Evolutionary conservation across 2,113 vertebrate species (phyloP), one percentile per base, ranked within the genome.

Genomic region (Acanthochromis polyacanthus): DNA sequence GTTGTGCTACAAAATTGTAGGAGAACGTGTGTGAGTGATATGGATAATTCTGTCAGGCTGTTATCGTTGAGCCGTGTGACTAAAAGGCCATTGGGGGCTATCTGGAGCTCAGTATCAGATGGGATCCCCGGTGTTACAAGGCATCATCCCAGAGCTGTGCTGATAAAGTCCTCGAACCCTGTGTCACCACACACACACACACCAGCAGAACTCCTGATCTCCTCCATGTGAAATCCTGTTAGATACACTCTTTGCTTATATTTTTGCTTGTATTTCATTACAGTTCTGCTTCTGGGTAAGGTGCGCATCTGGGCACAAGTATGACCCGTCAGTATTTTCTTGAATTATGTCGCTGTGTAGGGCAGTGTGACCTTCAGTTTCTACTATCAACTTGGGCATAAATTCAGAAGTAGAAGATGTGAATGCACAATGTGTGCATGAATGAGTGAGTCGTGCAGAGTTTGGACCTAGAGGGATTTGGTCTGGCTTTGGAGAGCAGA

Each of bases 401-500:
- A 22, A 40, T 75, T 68, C 23, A 0, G 12, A 22, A 30, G 30
- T 25, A 15, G 14, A 76, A 70, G 32, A 71, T 38, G 23, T 36
- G 36, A 73, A 65, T 61, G 30, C 12, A 70, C 23, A 46, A 50
- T 61, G 48, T 58, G 15, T 65, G 40, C n/a, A 3, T 25, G 25
- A 15, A 43, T 9, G 30, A 82, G 53, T 66, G 0, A 14, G 43
- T 32, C 5, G 28, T 40, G 10, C 25, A 53, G 36, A 53, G 57
- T 22, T 71, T 20, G 53, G 57, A 28, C 66, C 52, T n/a, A 28
- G 45, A 70, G 14, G 58, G 75, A 59, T 88, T 87, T 77, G 10
- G 65, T 51, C 61, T 64, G 71, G 28, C 71, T 71, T 66, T 43
- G 32, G 20, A 80, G 77, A 82, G 59, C 43, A 64, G 77, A 71